phyloP scores from a whole-genome alignment of 2,797 vertebrate genomes.

The Neosalanx taihuensis region DNA sequence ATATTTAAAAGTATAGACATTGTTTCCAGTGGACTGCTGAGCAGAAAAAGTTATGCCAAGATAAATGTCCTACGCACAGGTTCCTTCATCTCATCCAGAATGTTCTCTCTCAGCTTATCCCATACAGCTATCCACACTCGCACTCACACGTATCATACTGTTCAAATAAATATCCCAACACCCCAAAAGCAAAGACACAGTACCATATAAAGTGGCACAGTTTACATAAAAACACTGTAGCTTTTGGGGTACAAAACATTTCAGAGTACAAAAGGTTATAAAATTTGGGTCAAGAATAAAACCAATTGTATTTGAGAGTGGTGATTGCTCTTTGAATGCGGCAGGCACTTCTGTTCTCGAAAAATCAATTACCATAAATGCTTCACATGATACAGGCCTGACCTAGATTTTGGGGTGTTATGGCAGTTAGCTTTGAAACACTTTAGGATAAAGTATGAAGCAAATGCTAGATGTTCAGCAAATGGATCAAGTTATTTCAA shows the following conservation, averaged over 20 bases:
- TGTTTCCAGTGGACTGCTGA: no score
- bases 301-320: slow-evolving; percentile 18
- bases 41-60: no score
- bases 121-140: no score
- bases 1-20: slow-evolving; percentile 35
- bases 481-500: slow-evolving; percentile 36
- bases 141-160: background rate
- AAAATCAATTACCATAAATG: slow-evolving; percentile 43
- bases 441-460: slow-evolving; percentile 42
- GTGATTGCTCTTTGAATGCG: slow-evolving; percentile 34
- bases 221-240: background rate
- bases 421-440: slow-evolving; percentile 24
- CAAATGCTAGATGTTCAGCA: slow-evolving; percentile 38
- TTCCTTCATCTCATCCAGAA: no score
- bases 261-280: slow-evolving; percentile 23
- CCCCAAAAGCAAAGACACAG: background rate
- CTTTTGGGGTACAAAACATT: background rate
- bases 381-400: slow-evolving; percentile 25
- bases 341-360: slow-evolving; percentile 47
- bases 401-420: slow-evolving; percentile 25
- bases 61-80: no score
- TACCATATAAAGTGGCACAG: background rate
- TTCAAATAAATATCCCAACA: background rate
- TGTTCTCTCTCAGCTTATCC: no score
- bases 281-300: slow-evolving; percentile 23